Base-by-base conservation (phyloP, 1,140 invertebrate species). In the Dendroctonus valens region DNA sequence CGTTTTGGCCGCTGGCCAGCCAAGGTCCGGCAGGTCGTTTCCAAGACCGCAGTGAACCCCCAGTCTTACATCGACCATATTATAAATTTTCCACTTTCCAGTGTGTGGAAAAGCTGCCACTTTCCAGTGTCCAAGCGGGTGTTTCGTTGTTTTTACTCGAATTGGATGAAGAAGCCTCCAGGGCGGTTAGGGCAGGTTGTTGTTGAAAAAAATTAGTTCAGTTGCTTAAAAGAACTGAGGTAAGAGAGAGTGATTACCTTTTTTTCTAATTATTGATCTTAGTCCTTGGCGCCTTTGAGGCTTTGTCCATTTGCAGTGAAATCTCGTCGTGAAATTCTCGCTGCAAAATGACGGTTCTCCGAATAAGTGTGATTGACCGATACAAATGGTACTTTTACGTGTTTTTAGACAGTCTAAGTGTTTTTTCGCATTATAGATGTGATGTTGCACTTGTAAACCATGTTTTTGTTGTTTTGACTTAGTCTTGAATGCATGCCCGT, bases 361-460 rank as follows among this genome's bases (percentile, higher is more conserved):
- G 66, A 40, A 65, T 72, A 58, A 72, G 63, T 55, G 71, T 72
- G 38, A 65, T 72, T 60, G 69, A 70, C 67, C 62, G 64, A 65
- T 64, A 70, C 59, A 72, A 72, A 72, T 72, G 71, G 71, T 72
- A 72, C 60, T 53, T 39, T 12, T 52, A 9, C 15, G 11, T 52
- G 11, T 55, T 12, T 55, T 39, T 55, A 41, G 26, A 55, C 9
- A n/a, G n/a, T n/a, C n/a, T n/a, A n/a, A 39, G 11, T 37, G 7
- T 55, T 55, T 55, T 55, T 9, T 38, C 26, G n/a, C 11, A 38
- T 12, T 55, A 39, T 15, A 39, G 11, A 52, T 9, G 8, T 52
- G 8, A 12, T 52, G 11, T 52, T 55, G 51, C 41, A 14, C 26
- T 26, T 26, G 39, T 44, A 26, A 26, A 44, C 41, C 15, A 53